Percentiles rank a stretch among this genome's conserved stretches.
phyloP scores from a whole-genome alignment of 2,888 invertebrate genomes.

The Nephrocerus scutellatus region DNA sequence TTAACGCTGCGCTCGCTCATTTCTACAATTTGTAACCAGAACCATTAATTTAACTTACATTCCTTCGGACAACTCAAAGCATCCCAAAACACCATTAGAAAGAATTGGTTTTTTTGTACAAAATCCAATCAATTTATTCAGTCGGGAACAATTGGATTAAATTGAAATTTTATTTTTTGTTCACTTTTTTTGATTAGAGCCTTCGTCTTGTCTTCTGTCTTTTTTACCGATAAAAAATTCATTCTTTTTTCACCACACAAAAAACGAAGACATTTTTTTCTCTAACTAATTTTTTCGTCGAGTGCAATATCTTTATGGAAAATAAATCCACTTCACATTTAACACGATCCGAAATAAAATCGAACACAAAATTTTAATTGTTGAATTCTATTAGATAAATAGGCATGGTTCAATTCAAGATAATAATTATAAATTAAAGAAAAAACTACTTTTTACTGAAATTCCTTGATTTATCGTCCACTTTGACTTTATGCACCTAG shows the following conservation, averaged over 20 bases:
- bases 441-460: slow-evolving; percentile 15
- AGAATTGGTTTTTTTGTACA: neutral
- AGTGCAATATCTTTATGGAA: neutral
- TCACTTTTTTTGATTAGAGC: slow-evolving; percentile 21
- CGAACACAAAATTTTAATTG: slow-evolving; percentile 1
- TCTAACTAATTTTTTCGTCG: slow-evolving; percentile 6
- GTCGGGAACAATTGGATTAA: slow-evolving; percentile 19
- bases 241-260: slow-evolving; percentile 29
- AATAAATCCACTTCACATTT: too few relatives aligned
- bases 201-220: slow-evolving; percentile 16
- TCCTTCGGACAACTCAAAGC: neutral
- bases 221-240: slow-evolving; percentile 20
- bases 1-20: slow-evolving; percentile 1
- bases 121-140: slow-evolving; percentile 15
- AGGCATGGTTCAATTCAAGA: slow-evolving; percentile 4
- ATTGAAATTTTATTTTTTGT: slow-evolving; percentile 18
- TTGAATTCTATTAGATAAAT: slow-evolving; percentile 6
- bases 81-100: neutral
- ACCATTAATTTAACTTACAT: slow-evolving; percentile 8
- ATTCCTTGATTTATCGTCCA: slow-evolving; percentile 14
- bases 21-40: neutral
- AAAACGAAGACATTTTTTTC: slow-evolving; percentile 29
- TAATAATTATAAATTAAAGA: slow-evolving; percentile 14
- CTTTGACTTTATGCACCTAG: slow-evolving; percentile 23
- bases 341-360: neutral